Evolutionary conservation across 2,113 vertebrate genomes (phyloP).

Genomic region (Leuciscus idus): DNA sequence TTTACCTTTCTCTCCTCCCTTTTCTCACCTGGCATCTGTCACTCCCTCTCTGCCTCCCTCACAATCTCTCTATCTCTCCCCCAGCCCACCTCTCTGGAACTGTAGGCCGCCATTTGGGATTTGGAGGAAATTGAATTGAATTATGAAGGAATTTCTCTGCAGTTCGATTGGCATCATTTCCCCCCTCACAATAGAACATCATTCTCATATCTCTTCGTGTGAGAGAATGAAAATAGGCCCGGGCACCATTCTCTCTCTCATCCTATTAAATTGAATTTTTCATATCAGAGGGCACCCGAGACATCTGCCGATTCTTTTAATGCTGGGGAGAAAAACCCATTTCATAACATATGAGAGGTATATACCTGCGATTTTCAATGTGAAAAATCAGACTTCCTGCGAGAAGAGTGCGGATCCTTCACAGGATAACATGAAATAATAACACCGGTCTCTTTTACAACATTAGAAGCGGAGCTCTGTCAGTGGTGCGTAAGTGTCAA

Average conservation of each 20-base stretch:
- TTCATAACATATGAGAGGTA: constrained; percentile 52
- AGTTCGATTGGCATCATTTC: constrained; percentile 82
- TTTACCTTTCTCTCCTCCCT: constrained; percentile 19
- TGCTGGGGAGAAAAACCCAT: constrained; percentile 53
- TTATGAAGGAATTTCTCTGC: constrained; percentile 83
- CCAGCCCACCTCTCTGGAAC: constrained; percentile 62
- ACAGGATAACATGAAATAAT: constrained; percentile 41
- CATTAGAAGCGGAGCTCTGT: neutral
- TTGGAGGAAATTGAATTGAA: constrained; percentile 82
- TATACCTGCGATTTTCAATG: constrained; percentile 44
- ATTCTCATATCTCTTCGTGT: constrained; percentile 81
- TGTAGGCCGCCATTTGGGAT: constrained; percentile 76
- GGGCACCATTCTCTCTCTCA: constrained; percentile 80
- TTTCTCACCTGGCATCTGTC: constrained; percentile 31
- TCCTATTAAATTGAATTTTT: constrained; percentile 86
- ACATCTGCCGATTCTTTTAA: constrained; percentile 78
- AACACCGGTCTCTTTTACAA: neutral
- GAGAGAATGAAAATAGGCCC: constrained; percentile 80
- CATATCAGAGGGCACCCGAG: constrained; percentile 79
- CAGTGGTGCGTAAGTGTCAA: neutral
- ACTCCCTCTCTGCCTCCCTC: constrained; percentile 27
- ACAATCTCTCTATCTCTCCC: constrained; percentile 27
- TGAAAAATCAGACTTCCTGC: constrained; percentile 47
- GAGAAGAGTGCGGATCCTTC: neutral
- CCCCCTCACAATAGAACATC: constrained; percentile 80